Base-by-base conservation (phyloP, 2,888 invertebrate genomes). In the Unio delphinus region DNA sequence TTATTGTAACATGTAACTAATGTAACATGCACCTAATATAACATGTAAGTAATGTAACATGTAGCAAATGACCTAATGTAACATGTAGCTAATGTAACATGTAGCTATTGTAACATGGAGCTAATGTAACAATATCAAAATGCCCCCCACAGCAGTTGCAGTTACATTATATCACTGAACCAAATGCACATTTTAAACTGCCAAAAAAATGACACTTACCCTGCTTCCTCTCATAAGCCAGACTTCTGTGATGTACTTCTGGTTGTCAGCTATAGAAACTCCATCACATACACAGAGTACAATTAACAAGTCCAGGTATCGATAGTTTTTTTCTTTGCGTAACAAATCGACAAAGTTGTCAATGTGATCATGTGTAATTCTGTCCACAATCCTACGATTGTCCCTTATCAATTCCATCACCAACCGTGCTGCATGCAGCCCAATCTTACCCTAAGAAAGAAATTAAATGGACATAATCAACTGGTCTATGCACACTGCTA, bases 271-370 rank as follows among this genome's bases (percentile, higher is more conserved):
- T 34, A 89, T 88, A 30, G 89, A 84, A 34, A 89, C 85, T 8
- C 87, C 87, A 70, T 89, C 88, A 83, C 89, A 89, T 17, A 89
- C 87, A 81, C 89, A 89, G 57, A 89, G 75, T 15, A 88, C 89
- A 72, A 85, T 86, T 65, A 88, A 76, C 61, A 88, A 73, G 64
- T 88, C 88, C 65, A 88, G 74, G 75, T 89, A 88, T 8, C 86
- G 80, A 71, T 86, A 86, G 67, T 86, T 89, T 84, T 88, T 89
- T 65, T 89, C 86, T 60, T 80, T 80, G 56, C 82, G 76, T 17
- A 89, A 80, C 23, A 89, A 75, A 7, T 85, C 83, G 18, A 89
- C 86, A 77, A 89, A 87, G 58, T 81, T 82, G 78, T 88, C 82
- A 57, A 89, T 89, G 76, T 89, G 85, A 28, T 78, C 82, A 34